phyloP scores from a whole-genome alignment of 2,888 invertebrate species.

The Drosophila eohydei region DNA sequence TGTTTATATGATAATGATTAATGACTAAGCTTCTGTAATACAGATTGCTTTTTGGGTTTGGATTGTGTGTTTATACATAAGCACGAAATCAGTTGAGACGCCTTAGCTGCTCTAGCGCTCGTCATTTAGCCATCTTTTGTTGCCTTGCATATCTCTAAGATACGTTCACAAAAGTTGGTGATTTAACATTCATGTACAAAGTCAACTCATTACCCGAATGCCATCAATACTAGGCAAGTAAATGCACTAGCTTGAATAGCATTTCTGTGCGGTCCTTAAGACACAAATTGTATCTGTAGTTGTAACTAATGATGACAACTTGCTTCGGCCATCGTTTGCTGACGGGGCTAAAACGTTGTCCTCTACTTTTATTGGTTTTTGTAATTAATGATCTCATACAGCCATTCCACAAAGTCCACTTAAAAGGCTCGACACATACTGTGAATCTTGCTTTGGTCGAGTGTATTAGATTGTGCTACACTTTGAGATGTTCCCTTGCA shows the following conservation, averaged over 20 bases:
- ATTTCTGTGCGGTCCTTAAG: conserved; percentile 15
- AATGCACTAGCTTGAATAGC: conserved; percentile 20
- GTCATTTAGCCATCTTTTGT: conserved; percentile 12
- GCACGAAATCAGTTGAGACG: conserved; percentile 14
- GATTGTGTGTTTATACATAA: conserved; percentile 26
- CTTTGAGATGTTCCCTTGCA: conserved; percentile 5
- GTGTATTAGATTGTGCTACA: background rate
- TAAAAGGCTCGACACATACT: conserved; percentile 11
- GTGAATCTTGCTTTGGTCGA: conserved; percentile 29
- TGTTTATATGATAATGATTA: conserved; percentile 79
- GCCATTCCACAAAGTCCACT: conserved; percentile 11
- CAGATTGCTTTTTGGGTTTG: conserved; percentile 56
- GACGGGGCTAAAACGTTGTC: conserved; percentile 39
- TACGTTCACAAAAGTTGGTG: conserved; percentile 36
- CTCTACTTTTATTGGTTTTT: conserved; percentile 73
- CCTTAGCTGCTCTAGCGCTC: conserved; percentile 5
- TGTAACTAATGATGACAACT: conserved; percentile 76
- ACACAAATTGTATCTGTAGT: conserved; percentile 46
- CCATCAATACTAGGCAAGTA: conserved; percentile 62
- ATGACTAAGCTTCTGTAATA: conserved; percentile 60
- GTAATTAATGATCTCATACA: conserved; percentile 70
- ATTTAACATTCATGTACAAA: conserved; percentile 6
- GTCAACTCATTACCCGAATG: conserved; percentile 60
- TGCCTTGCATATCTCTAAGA: background rate
- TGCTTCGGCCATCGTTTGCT: conserved; percentile 48